phyloP scores from a whole-genome alignment of 2,113 vertebrate genomes.

The Myodes glareolus region DNA sequence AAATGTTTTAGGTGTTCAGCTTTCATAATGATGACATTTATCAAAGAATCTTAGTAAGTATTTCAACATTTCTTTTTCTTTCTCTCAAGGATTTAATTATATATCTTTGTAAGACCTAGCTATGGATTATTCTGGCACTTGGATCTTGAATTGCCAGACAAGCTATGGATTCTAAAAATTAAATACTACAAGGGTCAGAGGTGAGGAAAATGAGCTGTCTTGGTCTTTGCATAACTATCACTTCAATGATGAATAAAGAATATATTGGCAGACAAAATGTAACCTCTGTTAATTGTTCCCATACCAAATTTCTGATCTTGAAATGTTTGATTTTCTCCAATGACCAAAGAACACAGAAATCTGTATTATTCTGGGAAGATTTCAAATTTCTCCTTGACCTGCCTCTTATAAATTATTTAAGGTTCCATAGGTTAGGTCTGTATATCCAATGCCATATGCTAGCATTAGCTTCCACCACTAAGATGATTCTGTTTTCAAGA shows the following conservation, averaged over 20 bases:
- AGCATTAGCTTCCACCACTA: background rate
- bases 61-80: background rate
- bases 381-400: background rate
- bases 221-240: background rate
- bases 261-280: background rate
- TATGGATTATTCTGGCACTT: background rate
- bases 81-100: background rate
- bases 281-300: background rate
- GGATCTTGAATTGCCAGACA: background rate
- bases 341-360: background rate
- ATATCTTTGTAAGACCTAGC: background rate
- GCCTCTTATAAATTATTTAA: background rate
- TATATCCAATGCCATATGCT: background rate
- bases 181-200: background rate
- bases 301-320: background rate
- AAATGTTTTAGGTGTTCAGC: background rate
- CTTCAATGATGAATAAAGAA: background rate
- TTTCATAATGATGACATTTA: background rate
- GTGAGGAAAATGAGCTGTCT: background rate
- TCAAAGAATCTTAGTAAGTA: background rate
- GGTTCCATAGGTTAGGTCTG: background rate
- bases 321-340: background rate
- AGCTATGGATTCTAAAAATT: background rate
- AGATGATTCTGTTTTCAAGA: constrained; percentile 1
- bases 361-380: background rate